Conservation (phyloP, 2,888 invertebrate species). For the Drosophila rubida region DNA sequence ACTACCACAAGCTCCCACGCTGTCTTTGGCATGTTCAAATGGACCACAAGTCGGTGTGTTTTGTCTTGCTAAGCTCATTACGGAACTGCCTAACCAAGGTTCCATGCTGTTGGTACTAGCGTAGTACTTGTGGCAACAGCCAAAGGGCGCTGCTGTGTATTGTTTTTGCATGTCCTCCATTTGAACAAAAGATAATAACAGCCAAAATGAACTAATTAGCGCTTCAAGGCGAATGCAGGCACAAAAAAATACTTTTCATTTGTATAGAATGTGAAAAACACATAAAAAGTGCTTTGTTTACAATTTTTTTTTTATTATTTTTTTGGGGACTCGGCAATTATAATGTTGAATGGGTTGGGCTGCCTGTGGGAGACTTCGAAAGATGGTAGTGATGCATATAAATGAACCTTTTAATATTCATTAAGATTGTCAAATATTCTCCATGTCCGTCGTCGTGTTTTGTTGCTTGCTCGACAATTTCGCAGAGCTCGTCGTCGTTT, state of each 20-base stretch:
- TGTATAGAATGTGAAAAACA: slow-evolving; percentile 20
- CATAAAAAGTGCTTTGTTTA: slow-evolving; percentile 5
- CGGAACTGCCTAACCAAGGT: slow-evolving; percentile 16
- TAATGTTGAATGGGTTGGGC: slow-evolving; percentile 30
- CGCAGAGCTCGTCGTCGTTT: neutral
- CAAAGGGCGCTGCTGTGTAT: slow-evolving; percentile 45
- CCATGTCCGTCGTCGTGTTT: slow-evolving; percentile 15
- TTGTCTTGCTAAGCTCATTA: slow-evolving; percentile 62
- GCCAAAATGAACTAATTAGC: slow-evolving; percentile 70
- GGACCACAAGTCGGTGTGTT: slow-evolving; percentile 23
- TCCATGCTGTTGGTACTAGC: neutral
- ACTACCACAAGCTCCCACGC: slow-evolving; percentile 5
- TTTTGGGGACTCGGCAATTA: slow-evolving; percentile 36
- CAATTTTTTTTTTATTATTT: neutral
- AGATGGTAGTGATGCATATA: slow-evolving; percentile 32
- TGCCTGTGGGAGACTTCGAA: slow-evolving; percentile 3
- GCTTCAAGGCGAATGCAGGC: slow-evolving; percentile 36
- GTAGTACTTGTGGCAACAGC: slow-evolving; percentile 33
- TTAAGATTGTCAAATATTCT: slow-evolving; percentile 42
- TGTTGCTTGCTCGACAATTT: slow-evolving; percentile 25
- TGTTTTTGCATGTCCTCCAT: slow-evolving; percentile 55
- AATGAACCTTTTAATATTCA: slow-evolving; percentile 47
- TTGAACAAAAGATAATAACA: slow-evolving; percentile 60
- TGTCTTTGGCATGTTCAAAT: slow-evolving; percentile 12
- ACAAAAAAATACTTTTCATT: slow-evolving; percentile 6